Conservation (phyloP, 2,797 vertebrate genomes). For the Hoplostethus mediterraneus region DNA sequence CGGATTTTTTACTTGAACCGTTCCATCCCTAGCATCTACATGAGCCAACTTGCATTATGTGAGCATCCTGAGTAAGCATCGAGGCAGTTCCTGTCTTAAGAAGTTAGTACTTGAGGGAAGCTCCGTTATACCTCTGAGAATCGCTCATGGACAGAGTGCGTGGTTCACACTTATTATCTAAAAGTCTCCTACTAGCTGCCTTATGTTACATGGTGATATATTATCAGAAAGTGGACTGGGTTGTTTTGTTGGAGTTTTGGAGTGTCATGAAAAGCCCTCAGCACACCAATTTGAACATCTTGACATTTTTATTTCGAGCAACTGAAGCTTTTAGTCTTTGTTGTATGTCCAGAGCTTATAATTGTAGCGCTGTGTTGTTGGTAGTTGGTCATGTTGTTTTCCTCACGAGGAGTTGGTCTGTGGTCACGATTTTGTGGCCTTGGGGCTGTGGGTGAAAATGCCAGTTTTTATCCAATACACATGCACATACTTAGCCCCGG, state of each 20-base stretch:
- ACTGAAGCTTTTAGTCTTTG: conserved; percentile 22
- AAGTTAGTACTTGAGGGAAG: conserved; percentile 15
- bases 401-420: conserved; percentile 19
- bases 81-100: background rate
- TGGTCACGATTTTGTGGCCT: conserved; percentile 16
- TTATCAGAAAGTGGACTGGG: conserved; percentile 10
- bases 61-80: no score
- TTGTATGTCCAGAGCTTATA: conserved; percentile 21
- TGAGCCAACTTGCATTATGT: no score
- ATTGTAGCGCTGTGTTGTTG: conserved; percentile 12
- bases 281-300: conserved; percentile 19
- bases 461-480: conserved; percentile 10
- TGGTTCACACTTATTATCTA: conserved; percentile 36
- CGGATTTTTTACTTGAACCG: no score
- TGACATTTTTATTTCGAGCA: conserved; percentile 15
- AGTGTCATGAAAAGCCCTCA: background rate
- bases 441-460: conserved; percentile 13
- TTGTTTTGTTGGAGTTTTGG: conserved; percentile 13
- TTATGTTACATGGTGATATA: conserved; percentile 31
- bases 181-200: background rate
- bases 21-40: no score
- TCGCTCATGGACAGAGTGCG: conserved; percentile 28
- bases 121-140: conserved; percentile 19
- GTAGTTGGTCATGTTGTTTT: conserved; percentile 25
- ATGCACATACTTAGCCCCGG: background rate